Evolutionary conservation across 2,888 invertebrate species (phyloP).

Genomic region (Pegoplata infirma): DNA sequence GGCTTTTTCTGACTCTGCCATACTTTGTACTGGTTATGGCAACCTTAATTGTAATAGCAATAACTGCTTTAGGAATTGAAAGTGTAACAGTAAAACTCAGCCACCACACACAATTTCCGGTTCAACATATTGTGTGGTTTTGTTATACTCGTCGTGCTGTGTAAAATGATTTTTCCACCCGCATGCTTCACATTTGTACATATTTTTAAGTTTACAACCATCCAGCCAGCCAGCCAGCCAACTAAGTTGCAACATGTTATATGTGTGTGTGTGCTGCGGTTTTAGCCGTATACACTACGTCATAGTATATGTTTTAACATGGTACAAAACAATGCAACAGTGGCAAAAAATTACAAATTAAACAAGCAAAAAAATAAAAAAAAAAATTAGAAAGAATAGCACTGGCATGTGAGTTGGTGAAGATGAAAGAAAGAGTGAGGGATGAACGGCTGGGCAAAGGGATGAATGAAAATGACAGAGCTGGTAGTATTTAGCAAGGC

Average conservation of each 20-base stretch:
- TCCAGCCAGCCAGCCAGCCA: conserved; percentile 1
- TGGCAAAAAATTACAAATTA: conserved; percentile 43
- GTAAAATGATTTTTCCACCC: conserved; percentile 1
- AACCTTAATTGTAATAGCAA: conserved; percentile 58
- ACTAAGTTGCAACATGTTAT: conserved; percentile 46
- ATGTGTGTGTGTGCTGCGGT: conserved; percentile 33
- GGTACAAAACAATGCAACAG: conserved; percentile 56
- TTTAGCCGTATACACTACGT: conserved; percentile 26
- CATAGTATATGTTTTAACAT: too few species aligned
- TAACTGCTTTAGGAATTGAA: conserved; percentile 49
- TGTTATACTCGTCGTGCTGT: conserved; percentile 33
- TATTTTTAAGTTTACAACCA: conserved; percentile 40
- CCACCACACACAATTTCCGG: conserved; percentile 74
- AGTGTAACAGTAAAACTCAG: conserved; percentile 52
- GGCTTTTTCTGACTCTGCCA: conserved; percentile 41
- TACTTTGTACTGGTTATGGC: conserved; percentile 44
- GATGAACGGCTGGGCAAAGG: not conserved
- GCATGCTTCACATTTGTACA: conserved; percentile 40
- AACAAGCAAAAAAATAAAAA: too few species aligned
- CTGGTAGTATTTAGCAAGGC: conserved; percentile 49
- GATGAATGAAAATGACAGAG: not conserved
- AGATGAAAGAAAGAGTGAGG: conserved; percentile 1
- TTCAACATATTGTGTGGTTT: conserved; percentile 75
- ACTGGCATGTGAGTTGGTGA: not conserved
- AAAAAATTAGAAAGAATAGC: not conserved